Evolutionary conservation across 2,797 vertebrate genomes (phyloP).

Genomic region (Morus bassanus): DNA sequence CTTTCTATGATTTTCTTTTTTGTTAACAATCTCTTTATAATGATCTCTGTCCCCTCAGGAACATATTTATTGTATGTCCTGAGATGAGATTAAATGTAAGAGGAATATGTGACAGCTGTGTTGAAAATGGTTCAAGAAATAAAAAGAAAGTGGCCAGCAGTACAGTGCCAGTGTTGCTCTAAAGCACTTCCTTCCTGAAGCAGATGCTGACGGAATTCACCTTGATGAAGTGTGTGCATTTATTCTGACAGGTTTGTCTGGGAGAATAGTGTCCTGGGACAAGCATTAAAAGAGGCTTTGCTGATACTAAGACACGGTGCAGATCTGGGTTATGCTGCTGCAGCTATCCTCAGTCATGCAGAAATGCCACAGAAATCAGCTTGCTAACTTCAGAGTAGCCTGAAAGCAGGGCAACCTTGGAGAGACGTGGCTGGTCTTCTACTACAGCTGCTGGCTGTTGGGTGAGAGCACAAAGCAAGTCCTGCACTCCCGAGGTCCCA

Average conservation of each 20-base stretch:
- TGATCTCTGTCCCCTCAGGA: background rate
- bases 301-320: background rate
- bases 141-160: background rate
- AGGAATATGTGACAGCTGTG: conserved; percentile 45
- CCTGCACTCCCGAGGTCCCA: background rate
- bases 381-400: background rate
- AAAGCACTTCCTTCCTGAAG: conserved; percentile 3
- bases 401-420: background rate
- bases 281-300: background rate
- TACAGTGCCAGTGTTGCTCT: background rate
- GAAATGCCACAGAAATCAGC: background rate
- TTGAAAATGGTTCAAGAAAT: conserved; percentile 50
- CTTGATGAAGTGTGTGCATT: background rate
- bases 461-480: background rate
- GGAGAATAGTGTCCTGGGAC: background rate
- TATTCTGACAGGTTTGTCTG: background rate
- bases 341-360: background rate
- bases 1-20: background rate
- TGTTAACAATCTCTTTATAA: background rate
- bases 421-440: background rate
- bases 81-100: conserved; percentile 33
- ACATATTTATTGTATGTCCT: conserved; percentile 10
- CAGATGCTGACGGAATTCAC: conserved; percentile 10
- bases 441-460: background rate
- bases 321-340: background rate